Percentiles rank a stretch among this genome's conserved stretches.
Conservation (phyloP, 1,140 invertebrate genomes). For the Acromyrmex charruanus region DNA sequence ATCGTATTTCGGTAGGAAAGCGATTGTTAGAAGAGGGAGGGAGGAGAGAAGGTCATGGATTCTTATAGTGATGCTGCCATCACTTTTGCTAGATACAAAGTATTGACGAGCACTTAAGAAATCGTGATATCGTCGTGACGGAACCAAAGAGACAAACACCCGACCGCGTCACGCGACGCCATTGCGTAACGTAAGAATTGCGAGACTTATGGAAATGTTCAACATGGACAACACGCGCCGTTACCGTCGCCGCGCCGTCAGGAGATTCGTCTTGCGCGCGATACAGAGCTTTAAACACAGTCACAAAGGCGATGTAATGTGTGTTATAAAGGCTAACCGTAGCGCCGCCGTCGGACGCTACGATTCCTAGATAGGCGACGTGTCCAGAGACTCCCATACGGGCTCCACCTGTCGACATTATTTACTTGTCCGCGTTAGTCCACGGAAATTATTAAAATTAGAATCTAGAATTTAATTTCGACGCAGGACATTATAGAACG, state of each 20-base stretch:
- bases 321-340: conserved; percentile 60
- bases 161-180: not conserved
- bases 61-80: not conserved
- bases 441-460: not conserved
- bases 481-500: not conserved
- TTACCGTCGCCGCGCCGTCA: not conserved
- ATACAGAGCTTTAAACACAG: conserved; percentile 29
- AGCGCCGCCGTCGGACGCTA: conserved; percentile 74
- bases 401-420: conserved; percentile 74
- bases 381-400: conserved; percentile 42
- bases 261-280: not conserved
- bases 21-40: not conserved
- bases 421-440: conserved; percentile 27
- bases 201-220: conserved; percentile 38
- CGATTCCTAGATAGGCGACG: conserved; percentile 60
- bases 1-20: not conserved
- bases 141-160: not conserved
- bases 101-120: conserved; percentile 28
- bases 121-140: conserved; percentile 9
- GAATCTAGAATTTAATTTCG: conserved; percentile 12
- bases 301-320: conserved; percentile 29
- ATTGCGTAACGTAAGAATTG: conserved; percentile 33
- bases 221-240: not conserved
- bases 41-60: not conserved
- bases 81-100: conserved; percentile 39